These are phyloP conservation scores for Leucopsar rothschildi DNA, from an alignment of 2,113 vertebrate genomes.

Conservation along the genomic window DNA sequence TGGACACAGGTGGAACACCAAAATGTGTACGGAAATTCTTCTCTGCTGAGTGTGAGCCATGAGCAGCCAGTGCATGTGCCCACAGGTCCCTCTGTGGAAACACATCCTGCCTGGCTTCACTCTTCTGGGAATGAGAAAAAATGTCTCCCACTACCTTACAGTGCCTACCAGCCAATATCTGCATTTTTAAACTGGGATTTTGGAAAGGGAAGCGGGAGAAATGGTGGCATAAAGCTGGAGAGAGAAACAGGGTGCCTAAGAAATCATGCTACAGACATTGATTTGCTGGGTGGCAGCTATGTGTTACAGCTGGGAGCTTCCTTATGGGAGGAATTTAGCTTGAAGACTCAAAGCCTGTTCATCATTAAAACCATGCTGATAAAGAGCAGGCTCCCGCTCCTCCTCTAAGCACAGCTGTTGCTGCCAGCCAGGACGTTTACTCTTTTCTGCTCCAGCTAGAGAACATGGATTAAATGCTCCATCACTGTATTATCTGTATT, in stretches of 20 bases:
- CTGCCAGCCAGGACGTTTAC: neutral
- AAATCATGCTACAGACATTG: neutral
- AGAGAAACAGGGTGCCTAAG: neutral
- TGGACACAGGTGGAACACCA: slow-evolving; percentile 12
- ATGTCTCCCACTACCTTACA: neutral
- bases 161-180: neutral
- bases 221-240: neutral
- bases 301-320: neutral
- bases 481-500: neutral
- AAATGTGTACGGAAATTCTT: slow-evolving; percentile 22
- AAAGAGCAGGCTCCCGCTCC: neutral
- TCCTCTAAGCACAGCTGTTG: neutral
- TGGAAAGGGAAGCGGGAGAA: neutral
- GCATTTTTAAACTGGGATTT: neutral
- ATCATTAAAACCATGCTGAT: neutral
- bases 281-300: neutral
- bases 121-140: neutral
- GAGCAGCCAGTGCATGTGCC: neutral
- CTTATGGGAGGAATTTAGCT: neutral
- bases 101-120: neutral
- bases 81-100: neutral
- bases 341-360: neutral
- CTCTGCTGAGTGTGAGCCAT: neutral
- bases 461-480: neutral
- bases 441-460: neutral